Base-by-base conservation (phyloP, 2,113 vertebrate species). In the Siniperca knerii region DNA sequence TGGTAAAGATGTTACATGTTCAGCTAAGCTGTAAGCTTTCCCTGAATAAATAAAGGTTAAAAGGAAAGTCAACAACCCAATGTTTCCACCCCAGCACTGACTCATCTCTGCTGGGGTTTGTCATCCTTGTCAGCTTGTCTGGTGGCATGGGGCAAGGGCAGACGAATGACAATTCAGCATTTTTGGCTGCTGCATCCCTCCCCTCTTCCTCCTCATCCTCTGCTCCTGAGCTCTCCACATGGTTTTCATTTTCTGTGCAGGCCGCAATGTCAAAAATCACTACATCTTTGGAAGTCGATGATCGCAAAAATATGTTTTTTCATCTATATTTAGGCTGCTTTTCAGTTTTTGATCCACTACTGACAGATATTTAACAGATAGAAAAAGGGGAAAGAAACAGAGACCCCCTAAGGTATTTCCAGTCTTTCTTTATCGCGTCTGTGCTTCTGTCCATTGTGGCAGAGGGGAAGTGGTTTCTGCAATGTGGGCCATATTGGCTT, bases 361-460 rank as follows among this genome's bases (percentile, higher is more conserved):
- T 64, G 65, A 79, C 64, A 77, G 70, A 84, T 82, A 74, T 72
- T 40, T 21, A 76, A 72, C 52, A 67, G 55, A 83, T 40, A 72
- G n/a, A 67, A 50, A 55, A 64, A 4, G n/a, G 23, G 8, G 52
- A n/a, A 29, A 61, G 58, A 48, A 52, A 35, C 15, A 69, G 70
- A 83, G 35, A 75, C 71, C 82, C 29, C 66, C 44, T 0, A 6
- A 90, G 80, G 75, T 80, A 68, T 87, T 86, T 80, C 64, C 37
- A 66, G 16, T 62, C n/a, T 52, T 77, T 88, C 79, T 90, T 77
- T 83, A 91, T 94, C 88, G 89, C 61, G 54, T 82, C 61, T 40
- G 75, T 66, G 80, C 87, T 92, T 92, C 91, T 95, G 91, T 92
- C 87, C 68, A 82, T 79, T 86, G 83, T 83, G 50, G 71, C 61